Conservation (phyloP, 2,113 vertebrate species). For the Rhinoptilus africanus region DNA sequence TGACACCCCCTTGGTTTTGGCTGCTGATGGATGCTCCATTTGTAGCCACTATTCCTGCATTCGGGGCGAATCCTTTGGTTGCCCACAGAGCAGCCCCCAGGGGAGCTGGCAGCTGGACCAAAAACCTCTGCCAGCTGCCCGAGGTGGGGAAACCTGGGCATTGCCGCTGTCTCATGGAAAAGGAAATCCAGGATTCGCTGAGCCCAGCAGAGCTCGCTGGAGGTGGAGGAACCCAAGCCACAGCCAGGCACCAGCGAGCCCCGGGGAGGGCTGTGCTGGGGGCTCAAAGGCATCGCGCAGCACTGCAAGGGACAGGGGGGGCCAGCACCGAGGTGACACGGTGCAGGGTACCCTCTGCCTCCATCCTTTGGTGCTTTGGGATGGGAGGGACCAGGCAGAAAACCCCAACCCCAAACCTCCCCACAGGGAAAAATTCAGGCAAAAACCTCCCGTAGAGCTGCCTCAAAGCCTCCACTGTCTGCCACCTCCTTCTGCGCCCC, state of each 20-base stretch:
- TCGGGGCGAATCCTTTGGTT: not conserved
- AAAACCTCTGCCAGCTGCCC: not conserved
- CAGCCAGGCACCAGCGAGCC: not conserved
- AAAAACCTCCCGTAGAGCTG: not conserved
- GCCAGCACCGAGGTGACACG: not conserved
- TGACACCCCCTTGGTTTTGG: not conserved
- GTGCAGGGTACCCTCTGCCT: not conserved
- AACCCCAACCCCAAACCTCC: not conserved
- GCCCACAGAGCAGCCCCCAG: not conserved
- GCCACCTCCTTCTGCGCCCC: not conserved
- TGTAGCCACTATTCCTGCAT: not conserved
- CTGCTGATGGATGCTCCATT: not conserved
- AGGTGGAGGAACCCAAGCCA: not conserved
- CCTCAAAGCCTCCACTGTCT: not conserved
- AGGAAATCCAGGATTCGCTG: not conserved
- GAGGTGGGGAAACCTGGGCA: not conserved
- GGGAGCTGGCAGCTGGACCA: not conserved
- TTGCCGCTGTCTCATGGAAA: not conserved
- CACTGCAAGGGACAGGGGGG: not conserved
- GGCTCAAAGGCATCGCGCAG: not conserved
- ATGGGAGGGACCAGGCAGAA: not conserved
- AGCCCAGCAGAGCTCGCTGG: not conserved
- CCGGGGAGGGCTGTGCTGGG: not conserved
- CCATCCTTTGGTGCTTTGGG: not conserved
- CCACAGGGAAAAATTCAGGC: fast-evolving